A percentile compares a stretch with the other conserved stretches of the same genome.
Evolutionary conservation across 2,113 vertebrate genomes (phyloP).

Genomic region (Ornithorhynchus anatinus): DNA sequence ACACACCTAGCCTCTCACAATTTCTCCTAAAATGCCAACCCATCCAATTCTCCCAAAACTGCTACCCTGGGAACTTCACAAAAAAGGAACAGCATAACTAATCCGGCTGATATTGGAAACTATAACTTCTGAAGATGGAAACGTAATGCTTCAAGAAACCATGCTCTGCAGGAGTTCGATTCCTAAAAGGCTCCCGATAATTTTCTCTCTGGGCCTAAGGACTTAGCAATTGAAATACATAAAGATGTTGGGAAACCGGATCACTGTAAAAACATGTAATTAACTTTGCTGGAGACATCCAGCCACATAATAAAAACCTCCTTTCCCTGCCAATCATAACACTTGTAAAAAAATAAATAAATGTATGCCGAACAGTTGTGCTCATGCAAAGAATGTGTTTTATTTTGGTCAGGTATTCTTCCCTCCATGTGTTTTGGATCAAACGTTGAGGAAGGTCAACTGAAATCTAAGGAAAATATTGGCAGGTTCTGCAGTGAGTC

Average conservation of each 20-base stretch:
- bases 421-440: constrained; percentile 48
- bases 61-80: constrained; percentile 1
- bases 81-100: constrained; percentile 1
- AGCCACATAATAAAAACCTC: constrained; percentile 15
- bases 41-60: too few relatives aligned
- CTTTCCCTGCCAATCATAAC: constrained; percentile 23
- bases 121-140: constrained; percentile 17
- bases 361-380: background rate
- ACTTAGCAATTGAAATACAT: constrained; percentile 28
- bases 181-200: constrained; percentile 23
- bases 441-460: constrained; percentile 29
- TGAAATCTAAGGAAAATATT: constrained; percentile 8
- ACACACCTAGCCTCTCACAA: too few relatives aligned
- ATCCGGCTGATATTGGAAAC: background rate
- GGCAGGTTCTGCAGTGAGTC: background rate
- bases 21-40: too few relatives aligned
- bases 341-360: constrained; percentile 20
- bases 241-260: constrained; percentile 25
- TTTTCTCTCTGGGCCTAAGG: constrained; percentile 25
- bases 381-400: constrained; percentile 14
- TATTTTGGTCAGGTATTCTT: constrained; percentile 16
- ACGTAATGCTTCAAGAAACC: background rate
- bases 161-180: constrained; percentile 9
- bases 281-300: constrained; percentile 28
- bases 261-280: constrained; percentile 25